Evolutionary conservation across 2,888 invertebrate species (phyloP).

Genomic region (Orthosia incerta): DNA sequence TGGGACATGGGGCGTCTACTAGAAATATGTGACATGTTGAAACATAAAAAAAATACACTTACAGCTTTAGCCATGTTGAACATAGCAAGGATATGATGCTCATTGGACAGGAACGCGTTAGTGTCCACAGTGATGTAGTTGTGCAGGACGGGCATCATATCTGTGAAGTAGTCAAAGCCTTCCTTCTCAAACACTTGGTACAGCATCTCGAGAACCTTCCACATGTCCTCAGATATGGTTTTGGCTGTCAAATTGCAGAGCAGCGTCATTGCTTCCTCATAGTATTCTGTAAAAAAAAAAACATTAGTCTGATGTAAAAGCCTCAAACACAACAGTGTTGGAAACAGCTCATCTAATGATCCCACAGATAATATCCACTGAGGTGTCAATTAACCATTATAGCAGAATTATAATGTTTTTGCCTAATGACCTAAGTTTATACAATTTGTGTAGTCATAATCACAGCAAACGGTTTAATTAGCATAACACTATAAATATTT

Average conservation of each 20-base stretch:
- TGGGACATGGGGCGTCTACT: not conserved
- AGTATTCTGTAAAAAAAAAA: slow-evolving; percentile 94
- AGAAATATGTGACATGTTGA: not conserved
- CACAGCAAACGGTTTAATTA: not conserved
- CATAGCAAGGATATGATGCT: slow-evolving; percentile 96
- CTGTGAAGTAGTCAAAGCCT: slow-evolving; percentile 98
- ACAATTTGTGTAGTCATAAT: slow-evolving; percentile 2
- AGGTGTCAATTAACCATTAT: not conserved
- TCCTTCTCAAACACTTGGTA: slow-evolving; percentile 98
- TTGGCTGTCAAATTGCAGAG: slow-evolving; percentile 97
- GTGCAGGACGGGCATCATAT: slow-evolving; percentile 99
- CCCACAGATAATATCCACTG: not conserved
- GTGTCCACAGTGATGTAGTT: slow-evolving; percentile 99
- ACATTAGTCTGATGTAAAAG: not conserved
- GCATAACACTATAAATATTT: too few species aligned
- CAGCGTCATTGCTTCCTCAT: slow-evolving; percentile 98
- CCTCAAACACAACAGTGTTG: too few species aligned
- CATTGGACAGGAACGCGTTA: slow-evolving; percentile 97
- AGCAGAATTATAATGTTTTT: not conserved
- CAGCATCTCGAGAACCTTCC: slow-evolving; percentile 97
- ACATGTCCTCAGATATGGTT: slow-evolving; percentile 97
- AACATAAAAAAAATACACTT: slow-evolving; percentile 71
- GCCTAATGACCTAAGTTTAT: slow-evolving; percentile 1
- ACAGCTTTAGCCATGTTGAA: slow-evolving; percentile 98
- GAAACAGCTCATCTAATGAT: not conserved